A percentile compares a stretch with the other conserved stretches of the same genome.
Conservation (phyloP, 2,888 invertebrate species). For the Thereva unica region DNA sequence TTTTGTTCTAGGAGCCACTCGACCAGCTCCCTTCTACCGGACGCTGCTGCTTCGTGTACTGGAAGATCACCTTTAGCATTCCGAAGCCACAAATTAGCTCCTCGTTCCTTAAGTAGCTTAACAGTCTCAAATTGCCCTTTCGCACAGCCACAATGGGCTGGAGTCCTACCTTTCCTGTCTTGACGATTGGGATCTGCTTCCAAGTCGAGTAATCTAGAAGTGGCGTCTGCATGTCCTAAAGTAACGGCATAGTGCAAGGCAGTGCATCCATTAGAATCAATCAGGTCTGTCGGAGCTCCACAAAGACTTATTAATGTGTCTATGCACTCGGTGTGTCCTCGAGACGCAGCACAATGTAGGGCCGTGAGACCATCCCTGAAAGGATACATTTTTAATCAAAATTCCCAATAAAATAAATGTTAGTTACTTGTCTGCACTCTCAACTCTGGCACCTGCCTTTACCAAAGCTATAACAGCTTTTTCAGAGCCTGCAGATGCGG, state of each 20-base stretch:
- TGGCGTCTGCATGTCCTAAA: conserved; percentile 92
- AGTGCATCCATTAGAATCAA: conserved; percentile 93
- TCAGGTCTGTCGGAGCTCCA: conserved; percentile 85
- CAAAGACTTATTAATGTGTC: conserved; percentile 86
- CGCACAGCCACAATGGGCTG: conserved; percentile 93
- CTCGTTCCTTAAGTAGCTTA: conserved; percentile 70
- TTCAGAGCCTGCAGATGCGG: conserved; percentile 93
- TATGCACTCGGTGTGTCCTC: conserved; percentile 91
- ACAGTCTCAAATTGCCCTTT: conserved; percentile 93
- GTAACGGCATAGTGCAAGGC: conserved; percentile 97
- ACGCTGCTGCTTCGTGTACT: conserved; percentile 93
- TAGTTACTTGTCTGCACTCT: conserved; percentile 74
- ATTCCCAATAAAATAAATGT: background rate
- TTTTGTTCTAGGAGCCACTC: conserved; percentile 85
- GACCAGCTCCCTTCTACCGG: conserved; percentile 85
- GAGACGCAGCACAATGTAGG: conserved; percentile 94
- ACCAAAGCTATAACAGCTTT: conserved; percentile 88
- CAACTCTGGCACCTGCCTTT: conserved; percentile 82
- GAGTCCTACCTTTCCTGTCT: conserved; percentile 89
- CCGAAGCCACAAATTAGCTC: conserved; percentile 88
- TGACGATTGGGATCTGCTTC: conserved; percentile 91
- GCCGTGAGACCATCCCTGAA: conserved; percentile 91
- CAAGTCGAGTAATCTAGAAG: conserved; percentile 82
- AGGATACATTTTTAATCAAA: conserved; percentile 21
- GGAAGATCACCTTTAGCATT: conserved; percentile 95